Conservation (phyloP, 2,797 vertebrate species). For the Hafferia zeledoni region DNA sequence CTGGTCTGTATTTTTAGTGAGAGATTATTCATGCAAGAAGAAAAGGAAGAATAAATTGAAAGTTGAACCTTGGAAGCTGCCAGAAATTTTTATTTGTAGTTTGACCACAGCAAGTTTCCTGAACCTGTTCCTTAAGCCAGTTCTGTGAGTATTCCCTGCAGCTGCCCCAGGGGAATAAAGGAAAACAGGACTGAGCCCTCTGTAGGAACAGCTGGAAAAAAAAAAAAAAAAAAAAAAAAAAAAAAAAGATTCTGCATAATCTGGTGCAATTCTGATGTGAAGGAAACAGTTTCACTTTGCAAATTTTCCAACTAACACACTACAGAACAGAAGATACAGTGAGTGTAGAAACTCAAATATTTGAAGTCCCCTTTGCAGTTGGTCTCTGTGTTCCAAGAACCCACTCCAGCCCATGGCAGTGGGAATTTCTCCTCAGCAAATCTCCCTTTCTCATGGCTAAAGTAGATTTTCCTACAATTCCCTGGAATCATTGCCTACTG, state of each 20-base stretch:
- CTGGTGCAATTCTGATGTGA: rapidly evolving
- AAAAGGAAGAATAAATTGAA: not conserved
- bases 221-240: not conserved
- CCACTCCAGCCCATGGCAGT: not conserved
- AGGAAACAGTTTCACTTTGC: not conserved
- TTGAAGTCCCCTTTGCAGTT: not conserved
- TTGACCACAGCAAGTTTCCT: not conserved
- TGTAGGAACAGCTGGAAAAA: not conserved
- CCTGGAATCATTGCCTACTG: not conserved
- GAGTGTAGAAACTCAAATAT: not conserved
- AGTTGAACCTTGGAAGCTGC: not conserved
- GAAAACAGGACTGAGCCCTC: not conserved
- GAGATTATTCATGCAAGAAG: not conserved
- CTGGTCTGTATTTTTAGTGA: not conserved
- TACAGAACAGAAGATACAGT: rapidly evolving
- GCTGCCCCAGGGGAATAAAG: not conserved
- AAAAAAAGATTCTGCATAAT: not conserved
- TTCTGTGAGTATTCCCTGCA: not conserved
- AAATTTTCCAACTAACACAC: not conserved
- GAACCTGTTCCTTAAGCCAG: not conserved
- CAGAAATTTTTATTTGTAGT: not conserved
- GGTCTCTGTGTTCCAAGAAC: too few species aligned
- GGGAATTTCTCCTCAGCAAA: not conserved
- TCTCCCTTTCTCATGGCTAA: not conserved
- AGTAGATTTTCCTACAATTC: not conserved